phyloP scores from a whole-genome alignment of 2,113 vertebrate genomes.

The Morone chrysops region DNA sequence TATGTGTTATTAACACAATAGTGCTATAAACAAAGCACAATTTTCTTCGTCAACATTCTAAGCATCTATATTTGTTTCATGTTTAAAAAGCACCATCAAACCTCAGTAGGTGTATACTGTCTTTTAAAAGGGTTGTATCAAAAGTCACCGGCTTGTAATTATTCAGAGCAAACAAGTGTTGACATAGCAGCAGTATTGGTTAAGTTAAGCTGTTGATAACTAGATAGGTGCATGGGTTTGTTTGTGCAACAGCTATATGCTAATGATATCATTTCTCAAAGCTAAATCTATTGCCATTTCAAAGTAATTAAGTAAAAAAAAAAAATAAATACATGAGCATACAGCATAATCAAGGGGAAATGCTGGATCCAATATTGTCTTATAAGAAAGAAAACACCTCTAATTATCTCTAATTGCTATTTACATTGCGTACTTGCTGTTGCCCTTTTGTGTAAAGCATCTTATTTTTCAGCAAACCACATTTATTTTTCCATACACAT shows the following conservation, averaged over 20 bases:
- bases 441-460: not conserved
- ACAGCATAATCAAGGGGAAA: not conserved
- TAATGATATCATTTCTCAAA: slow-evolving; percentile 7
- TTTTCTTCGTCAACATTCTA: not conserved
- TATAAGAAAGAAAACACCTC: not conserved
- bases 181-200: not conserved
- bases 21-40: not conserved
- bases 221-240: not conserved
- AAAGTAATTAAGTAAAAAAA: slow-evolving; percentile 18
- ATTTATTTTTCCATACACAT: not conserved
- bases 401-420: not conserved
- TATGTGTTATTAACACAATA: not conserved
- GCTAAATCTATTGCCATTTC: not conserved
- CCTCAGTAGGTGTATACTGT: not conserved
- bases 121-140: not conserved
- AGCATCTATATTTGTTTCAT: not conserved
- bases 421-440: not conserved
- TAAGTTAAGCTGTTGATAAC: not conserved
- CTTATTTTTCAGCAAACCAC: not conserved
- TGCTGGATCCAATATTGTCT: too few species aligned
- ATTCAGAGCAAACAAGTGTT: not conserved
- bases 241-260: slow-evolving; percentile 8
- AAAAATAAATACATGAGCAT: not conserved
- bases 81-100: not conserved
- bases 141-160: not conserved